Percentiles rank a stretch among this genome's conserved stretches.
These are phyloP conservation scores for Scolanthus callimorphus DNA, from an alignment of 92 coral and sea anemone genomes.

Conservation along the genomic window DNA sequence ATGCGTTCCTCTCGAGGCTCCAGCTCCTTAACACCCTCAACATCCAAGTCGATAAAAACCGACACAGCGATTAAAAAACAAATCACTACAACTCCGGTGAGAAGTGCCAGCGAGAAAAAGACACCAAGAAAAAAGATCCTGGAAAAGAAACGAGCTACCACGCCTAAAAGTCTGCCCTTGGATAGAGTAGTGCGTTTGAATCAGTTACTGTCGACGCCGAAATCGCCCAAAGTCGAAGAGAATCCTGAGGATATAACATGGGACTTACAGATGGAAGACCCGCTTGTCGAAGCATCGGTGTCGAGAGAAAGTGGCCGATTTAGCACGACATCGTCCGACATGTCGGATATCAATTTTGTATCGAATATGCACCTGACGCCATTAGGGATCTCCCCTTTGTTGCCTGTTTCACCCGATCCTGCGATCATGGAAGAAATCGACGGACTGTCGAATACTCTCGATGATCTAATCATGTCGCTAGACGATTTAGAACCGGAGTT, in stretches of 20 bases:
- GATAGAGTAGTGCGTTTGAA: too few species aligned
- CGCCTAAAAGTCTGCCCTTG: too few species aligned
- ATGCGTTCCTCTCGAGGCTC: too few species aligned
- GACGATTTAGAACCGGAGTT: conserved; percentile 25
- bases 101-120: too few species aligned
- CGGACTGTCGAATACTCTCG: conserved; percentile 58
- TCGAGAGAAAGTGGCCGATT: background rate
- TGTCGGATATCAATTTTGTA: conserved; percentile 3
- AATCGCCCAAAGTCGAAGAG: background rate
- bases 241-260: conserved; percentile 8
- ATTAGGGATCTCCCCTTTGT: background rate
- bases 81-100: too few species aligned
- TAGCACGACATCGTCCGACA: background rate
- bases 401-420: conserved; percentile 19
- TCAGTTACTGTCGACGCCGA: background rate
- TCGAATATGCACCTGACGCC: background rate
- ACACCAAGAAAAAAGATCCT: too few species aligned
- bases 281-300: conserved; percentile 14
- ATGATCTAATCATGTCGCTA: conserved; percentile 47
- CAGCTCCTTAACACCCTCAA: too few species aligned
- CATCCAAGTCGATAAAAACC: too few species aligned
- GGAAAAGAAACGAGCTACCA: too few species aligned
- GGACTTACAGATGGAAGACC: conserved; percentile 65
- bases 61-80: too few species aligned
- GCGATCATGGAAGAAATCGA: conserved; percentile 60